These are phyloP conservation scores for Chiloscyllium punctatum DNA, from an alignment of 2,797 vertebrate genomes.

Conservation along the genomic window DNA sequence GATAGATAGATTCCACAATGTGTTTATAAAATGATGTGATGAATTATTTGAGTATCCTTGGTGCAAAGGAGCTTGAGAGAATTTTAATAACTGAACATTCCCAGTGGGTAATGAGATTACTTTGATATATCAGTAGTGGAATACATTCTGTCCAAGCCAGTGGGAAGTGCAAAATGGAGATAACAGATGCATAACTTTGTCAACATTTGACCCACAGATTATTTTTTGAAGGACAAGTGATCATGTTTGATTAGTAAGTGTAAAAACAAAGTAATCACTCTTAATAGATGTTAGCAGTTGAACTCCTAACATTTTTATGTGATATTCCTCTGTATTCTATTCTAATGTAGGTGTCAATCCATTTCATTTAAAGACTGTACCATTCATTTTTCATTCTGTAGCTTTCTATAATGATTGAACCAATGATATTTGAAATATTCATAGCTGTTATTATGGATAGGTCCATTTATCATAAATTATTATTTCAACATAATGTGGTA, in stretches of 20 bases:
- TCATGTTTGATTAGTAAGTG: neutral
- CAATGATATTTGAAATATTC: neutral
- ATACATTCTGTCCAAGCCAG: neutral
- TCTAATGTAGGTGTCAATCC: neutral
- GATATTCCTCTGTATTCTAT: neutral
- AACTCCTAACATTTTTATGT: neutral
- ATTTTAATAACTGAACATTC: constrained; percentile 23
- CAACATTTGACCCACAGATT: neutral
- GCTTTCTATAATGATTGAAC: neutral
- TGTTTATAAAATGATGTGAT: neutral
- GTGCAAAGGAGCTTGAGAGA: constrained; percentile 1
- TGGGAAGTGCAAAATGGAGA: neutral
- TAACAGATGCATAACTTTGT: neutral
- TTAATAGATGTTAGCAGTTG: neutral
- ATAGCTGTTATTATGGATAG: neutral
- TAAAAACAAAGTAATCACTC: neutral
- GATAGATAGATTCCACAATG: neutral
- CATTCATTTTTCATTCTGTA: constrained; percentile 8
- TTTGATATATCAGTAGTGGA: neutral
- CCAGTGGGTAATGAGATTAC: constrained; percentile 28
- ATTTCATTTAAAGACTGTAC: neutral
- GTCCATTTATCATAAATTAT: neutral
- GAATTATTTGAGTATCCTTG: neutral
- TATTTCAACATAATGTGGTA: neutral
- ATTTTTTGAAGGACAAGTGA: neutral